Evolutionary conservation across 2,888 invertebrate genomes (phyloP), one percentile per base, ranked within the genome.

Genomic region (Stenotaenia linearis): DNA sequence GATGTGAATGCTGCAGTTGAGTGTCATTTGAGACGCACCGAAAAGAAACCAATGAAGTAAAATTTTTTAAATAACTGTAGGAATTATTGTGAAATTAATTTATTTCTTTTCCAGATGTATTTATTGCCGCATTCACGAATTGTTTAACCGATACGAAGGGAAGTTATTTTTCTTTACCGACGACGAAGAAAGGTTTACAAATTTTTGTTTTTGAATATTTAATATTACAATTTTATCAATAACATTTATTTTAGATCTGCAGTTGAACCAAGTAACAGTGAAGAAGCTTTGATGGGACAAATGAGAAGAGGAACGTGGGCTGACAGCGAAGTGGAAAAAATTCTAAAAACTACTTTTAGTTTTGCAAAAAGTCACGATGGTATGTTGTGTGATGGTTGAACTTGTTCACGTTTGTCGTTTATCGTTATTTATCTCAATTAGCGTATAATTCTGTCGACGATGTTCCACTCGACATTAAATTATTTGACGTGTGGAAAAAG

Each of bases 401-500:
- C n/a, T n/a, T n/a, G n/a, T n/a, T n/a, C n/a, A n/a, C n/a, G n/a
- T n/a, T n/a, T n/a, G n/a, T n/a, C n/a, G n/a, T n/a, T n/a, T n/a
- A n/a, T n/a, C n/a, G 9, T 75, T 1, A 12, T 76, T 30, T 74
- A 15, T 10, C 2, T 45, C n/a, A 45, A 15, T 10, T 74, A 1
- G 1, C 35, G 30, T 35, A 18, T 35, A 23, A 76, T 35, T 76
- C 4, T 35, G 2, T 32, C 5, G 86, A 88, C 79, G 88, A 89
- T 83, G 90, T 89, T 4, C 85, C 86, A 77, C 84, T 85, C 15
- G 90, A 90, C 83, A 83, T 91, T 32, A 88, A 89, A 74, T 83
- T 90, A 21, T 85, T 92, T 76, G 90, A 91, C 40, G 85, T 85
- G 1, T 84, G 90, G 82, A 92, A 92, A 84, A 90, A 90, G 81